Evolutionary conservation across 2,888 invertebrate genomes (phyloP), one percentile per base, ranked within the genome.

Genomic region (Drosophila colorata): DNA sequence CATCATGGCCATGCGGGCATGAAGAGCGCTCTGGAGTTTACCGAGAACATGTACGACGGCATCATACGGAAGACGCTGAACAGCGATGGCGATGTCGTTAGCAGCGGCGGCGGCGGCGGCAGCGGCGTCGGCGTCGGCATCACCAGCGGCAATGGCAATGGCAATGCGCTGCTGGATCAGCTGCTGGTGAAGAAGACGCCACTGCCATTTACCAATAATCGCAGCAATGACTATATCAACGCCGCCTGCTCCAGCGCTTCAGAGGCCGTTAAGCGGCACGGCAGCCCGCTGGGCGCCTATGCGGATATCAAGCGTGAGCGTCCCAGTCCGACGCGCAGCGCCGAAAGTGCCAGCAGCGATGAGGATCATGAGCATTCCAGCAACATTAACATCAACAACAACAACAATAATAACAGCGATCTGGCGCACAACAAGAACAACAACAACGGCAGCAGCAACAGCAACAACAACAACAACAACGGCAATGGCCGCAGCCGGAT

Each of bases 21-120:
- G 49, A 94, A 94, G 78, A 92, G 92, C 44, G 92, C 93, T 11
- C 92, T 94, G 48, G 95, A 95, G 77, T 93, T 95, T 76, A 94
- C 94, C 31, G 95, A 95, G 86, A 94, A 94, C 53, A 91, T 95
- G 51, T 94, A 96, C 93, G 94, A 97, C 90, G 97, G 96, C 53
- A 96, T 97, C 84, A 97, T 97, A 79, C 93, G 96, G 83, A 96
- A 96, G 77, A 96, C 95, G 78, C 93, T 97, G 69, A 81, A 93
- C 90, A 87, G 71, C 94, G 90, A 93, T 93, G 75, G 70, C 41
- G 79, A 85, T 25, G 33, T 48, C 20, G 51, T 49, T 38, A n/a
- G 18, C 2, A 18, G 28, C n/a, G 18, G 14, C 25, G 25, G 28
- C 28, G 9, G 28, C 9, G 6, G 20, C 14, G 43, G 40, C n/a